Evolutionary conservation across 2,888 invertebrate species (phyloP), one percentile per base, ranked within the genome.

Genomic region (Pterostichus madidus): DNA sequence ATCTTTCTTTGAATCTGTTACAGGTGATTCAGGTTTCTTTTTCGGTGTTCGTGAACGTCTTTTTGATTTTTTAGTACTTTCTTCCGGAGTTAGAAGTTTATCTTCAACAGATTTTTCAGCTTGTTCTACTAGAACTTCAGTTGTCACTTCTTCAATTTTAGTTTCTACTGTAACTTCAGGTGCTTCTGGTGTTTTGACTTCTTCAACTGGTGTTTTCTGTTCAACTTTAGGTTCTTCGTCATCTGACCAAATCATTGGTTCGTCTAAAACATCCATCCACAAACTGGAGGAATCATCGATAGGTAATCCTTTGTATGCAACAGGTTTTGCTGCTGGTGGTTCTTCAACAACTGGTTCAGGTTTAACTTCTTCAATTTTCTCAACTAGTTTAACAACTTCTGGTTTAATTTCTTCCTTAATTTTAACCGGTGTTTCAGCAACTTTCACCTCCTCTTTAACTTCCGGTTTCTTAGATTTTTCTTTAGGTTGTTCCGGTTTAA

Each of bases 231-330:
- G 39, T 31, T 81, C 56, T 46, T 84, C 86, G 31, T 88, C 87
- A 84, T 87, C 88, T 32, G 87, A 87, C 81, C 88, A 85, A 49
- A 84, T 85, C 81, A 87, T 86, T 39, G 87, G 86, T 80, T 88
- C 87, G 85, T 89, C 88, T 49, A 88, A 68, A 31, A 87, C 80
- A 75, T 86, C 85, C 84, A 86, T 84, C 85, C 86, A 86, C 52
- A 85, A 80, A 68, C 83, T 79, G 32, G 85, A 84, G 31, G 86
- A 56, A 35, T 85, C 85, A 84, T 87, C 86, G 15, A 87, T 83
- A 10, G 87, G 86, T 53, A 86, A 77, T 24, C 85, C 86, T 85
- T 86, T 86, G 68, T 87, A 86, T 44, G 84, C 86, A 13, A 83
- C 71, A 35, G 56, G 5, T 73, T 73, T 56, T 49, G 7, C 64